Percentiles rank a stretch among this genome's conserved stretches.
Conservation (phyloP, 2,113 vertebrate genomes). For the Mormoops blainvillei region DNA sequence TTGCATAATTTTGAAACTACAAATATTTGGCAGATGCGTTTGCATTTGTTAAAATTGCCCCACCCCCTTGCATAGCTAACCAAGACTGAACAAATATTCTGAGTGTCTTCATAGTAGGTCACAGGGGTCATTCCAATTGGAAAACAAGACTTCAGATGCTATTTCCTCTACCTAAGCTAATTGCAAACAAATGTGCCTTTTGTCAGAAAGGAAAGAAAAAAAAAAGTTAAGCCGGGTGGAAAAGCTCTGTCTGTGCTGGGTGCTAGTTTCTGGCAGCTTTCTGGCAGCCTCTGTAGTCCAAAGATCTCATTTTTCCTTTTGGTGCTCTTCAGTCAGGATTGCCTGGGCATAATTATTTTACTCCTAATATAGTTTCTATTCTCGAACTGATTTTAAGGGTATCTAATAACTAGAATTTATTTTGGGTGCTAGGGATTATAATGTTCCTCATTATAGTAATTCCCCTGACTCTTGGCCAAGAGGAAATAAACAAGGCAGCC, state of each 20-base stretch:
- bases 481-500: background rate
- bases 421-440: background rate
- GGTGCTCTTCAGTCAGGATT: background rate
- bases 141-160: slow-evolving; percentile 75
- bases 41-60: slow-evolving; percentile 27
- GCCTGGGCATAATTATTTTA: slow-evolving; percentile 63
- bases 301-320: background rate
- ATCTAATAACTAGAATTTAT: slow-evolving; percentile 23
- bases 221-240: slow-evolving; percentile 42
- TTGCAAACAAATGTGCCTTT: slow-evolving; percentile 73
- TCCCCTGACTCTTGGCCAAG: background rate
- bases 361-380: slow-evolving; percentile 15
- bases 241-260: slow-evolving; percentile 57
- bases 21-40: slow-evolving; percentile 23
- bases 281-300: background rate
- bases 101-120: slow-evolving; percentile 65
- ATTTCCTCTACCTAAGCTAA: slow-evolving; percentile 76
- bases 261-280: slow-evolving; percentile 36
- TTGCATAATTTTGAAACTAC: slow-evolving; percentile 34
- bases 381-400: slow-evolving; percentile 47
- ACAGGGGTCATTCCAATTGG: slow-evolving; percentile 69
- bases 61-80: background rate
- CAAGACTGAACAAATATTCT: slow-evolving; percentile 53
- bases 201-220: slow-evolving; percentile 43
- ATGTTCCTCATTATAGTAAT: slow-evolving; percentile 25